Evolutionary conservation across 2,797 vertebrate species (phyloP), one percentile per base, ranked within the genome.

Genomic region (Heteromormyrus szaboi): DNA sequence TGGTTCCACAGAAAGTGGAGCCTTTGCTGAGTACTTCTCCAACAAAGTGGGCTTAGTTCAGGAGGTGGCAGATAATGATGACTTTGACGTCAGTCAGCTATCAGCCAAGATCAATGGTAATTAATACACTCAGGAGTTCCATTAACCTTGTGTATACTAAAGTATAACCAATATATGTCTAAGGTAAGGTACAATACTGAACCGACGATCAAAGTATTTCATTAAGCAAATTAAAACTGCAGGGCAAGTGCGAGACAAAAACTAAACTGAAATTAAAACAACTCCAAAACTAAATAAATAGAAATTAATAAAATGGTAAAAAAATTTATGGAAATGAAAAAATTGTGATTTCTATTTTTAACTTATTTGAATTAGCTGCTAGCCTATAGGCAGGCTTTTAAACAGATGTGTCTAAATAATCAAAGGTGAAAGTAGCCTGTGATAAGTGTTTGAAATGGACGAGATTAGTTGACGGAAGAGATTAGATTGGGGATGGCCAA

Each of bases 1-100:
- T 51, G 91, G 87, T 76, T 50, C 90, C 4, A 86, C 91, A 9
- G 50, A 86, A 89, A 95, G 88, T 0, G 94, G 92, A 86, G 90
- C 95, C 41, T 97, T 98, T 90, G 95, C 95, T 25, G 94, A 93
- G 92, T 98, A 96, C 89, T 97, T 98, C 91, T 93, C 89, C 92
- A 96, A 48, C 91, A 97, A 96, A 95, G 96, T 96, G 87, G 96
- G 95, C 88, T 44, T 97, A 92, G 93, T 92, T 92, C 95, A 97
- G 92, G 95, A 96, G 1, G 94, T 88, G 2, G 95, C 93, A 53
- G 96, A 96, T 91, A 93, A 96, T 0, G 95, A 96, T 89, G 95
- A 97, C 90, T 96, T 96, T 88, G 95, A 97, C 90, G 95, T 96
- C 89, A 94, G 91, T 50, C 95, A 96, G 17, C 29, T 86, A 5